Conservation (phyloP, 2,797 vertebrate genomes). For the Chelon labrosus region DNA sequence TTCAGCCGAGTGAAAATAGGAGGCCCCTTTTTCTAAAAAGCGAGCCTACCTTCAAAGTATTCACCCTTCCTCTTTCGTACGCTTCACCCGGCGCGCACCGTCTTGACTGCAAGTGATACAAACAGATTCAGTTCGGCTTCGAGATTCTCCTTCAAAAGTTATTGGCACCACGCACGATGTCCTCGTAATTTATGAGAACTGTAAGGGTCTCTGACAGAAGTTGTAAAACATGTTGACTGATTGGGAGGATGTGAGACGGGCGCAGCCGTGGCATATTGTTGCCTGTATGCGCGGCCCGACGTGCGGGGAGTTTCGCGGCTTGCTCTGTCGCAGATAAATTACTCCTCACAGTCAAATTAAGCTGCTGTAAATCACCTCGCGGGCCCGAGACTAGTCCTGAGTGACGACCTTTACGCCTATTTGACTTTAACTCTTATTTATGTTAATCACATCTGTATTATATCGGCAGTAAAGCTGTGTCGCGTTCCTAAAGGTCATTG, state of each 20-base stretch:
- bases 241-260: constrained; percentile 80
- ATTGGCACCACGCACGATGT: constrained; percentile 81
- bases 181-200: constrained; percentile 81
- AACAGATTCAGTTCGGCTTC: constrained; percentile 53
- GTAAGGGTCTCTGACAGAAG: constrained; percentile 81
- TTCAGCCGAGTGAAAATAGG: constrained; percentile 44
- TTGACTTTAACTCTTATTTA: constrained; percentile 85
- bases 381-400: constrained; percentile 75
- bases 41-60: constrained; percentile 53
- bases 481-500: constrained; percentile 76
- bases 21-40: constrained; percentile 45
- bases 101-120: constrained; percentile 52
- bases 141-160: constrained; percentile 85
- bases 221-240: constrained; percentile 86
- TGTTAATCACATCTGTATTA: constrained; percentile 83
- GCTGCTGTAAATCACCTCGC: constrained; percentile 79
- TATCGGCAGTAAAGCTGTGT: constrained; percentile 74
- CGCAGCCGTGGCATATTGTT: constrained; percentile 81
- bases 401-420: constrained; percentile 86
- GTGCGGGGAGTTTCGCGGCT: constrained; percentile 70
- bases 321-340: constrained; percentile 80
- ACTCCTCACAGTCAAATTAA: constrained; percentile 82
- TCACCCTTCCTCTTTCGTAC: constrained; percentile 39
- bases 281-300: constrained; percentile 58
- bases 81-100: constrained; percentile 28